These are phyloP conservation scores for Acipenser oxyrinchus DNA, from an alignment of 2,797 vertebrate genomes.

Conservation along the genomic window DNA sequence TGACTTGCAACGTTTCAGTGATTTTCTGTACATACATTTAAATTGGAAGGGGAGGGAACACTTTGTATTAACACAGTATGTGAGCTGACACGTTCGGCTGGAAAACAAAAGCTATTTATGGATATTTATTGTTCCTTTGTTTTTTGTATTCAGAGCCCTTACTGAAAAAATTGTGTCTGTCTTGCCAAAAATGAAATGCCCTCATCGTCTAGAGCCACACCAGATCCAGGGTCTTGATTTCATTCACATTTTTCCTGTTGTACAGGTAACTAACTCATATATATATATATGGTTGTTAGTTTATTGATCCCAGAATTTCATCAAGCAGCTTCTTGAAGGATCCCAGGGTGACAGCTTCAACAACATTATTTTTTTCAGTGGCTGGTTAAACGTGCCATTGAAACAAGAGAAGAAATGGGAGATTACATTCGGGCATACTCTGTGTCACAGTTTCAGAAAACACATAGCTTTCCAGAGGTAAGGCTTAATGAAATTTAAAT, in stretches of 20 bases:
- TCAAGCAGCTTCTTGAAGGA: no score
- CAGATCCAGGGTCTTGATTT: constrained; percentile 91
- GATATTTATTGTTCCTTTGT: background rate
- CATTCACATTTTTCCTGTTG: constrained; percentile 27
- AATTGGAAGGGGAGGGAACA: no score
- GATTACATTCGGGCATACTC: constrained; percentile 89
- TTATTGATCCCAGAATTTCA: no score
- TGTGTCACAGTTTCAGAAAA: constrained; percentile 89
- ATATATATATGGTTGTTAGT: no score
- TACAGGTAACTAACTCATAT: constrained; percentile 4
- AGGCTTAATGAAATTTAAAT: constrained; percentile 18
- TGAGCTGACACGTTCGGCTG: no score
- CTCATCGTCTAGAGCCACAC: constrained; percentile 91
- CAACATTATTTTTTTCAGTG: no score
- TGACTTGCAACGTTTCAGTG: no score
- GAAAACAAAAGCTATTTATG: no score
- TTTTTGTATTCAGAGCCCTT: constrained; percentile 64
- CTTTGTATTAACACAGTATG: no score
- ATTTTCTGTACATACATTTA: no score
- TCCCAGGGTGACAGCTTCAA: no score
- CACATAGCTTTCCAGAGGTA: constrained; percentile 84
- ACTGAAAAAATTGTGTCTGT: constrained; percentile 97
- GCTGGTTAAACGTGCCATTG: constrained; percentile 78
- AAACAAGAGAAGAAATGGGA: constrained; percentile 94
- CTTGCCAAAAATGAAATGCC: constrained; percentile 95